Evolutionary conservation across 2,888 invertebrate genomes (phyloP).

Genomic region (Tipula lateralis): DNA sequence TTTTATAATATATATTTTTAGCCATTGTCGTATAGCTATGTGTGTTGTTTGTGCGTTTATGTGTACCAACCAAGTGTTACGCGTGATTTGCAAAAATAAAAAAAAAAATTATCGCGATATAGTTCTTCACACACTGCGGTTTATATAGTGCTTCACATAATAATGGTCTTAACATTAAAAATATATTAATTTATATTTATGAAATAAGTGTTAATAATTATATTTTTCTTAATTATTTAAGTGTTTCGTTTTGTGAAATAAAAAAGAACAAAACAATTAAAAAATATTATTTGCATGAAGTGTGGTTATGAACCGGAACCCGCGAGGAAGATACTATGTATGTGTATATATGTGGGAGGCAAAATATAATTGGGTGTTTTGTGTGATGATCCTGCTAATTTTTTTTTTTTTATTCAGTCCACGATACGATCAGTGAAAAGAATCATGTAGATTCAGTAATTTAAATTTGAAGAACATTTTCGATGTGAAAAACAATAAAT

Average conservation of each 20-base stretch:
- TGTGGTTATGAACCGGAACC: not conserved
- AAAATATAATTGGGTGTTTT: not conserved
- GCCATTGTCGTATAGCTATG: not conserved
- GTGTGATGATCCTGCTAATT: not conserved
- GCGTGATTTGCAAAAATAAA: not conserved
- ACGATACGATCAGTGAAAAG: not conserved
- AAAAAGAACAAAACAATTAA: not conserved
- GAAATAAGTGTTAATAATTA: not conserved
- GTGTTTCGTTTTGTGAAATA: not conserved
- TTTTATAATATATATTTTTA: not conserved
- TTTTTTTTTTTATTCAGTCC: no score
- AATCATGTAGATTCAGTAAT: not conserved
- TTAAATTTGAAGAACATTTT: not conserved
- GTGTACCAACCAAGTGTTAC: not conserved
- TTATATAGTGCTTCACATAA: not conserved
- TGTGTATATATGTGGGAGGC: not conserved
- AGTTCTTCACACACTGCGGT: not conserved
- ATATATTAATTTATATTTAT: not conserved
- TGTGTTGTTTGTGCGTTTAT: not conserved
- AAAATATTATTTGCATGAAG: not conserved
- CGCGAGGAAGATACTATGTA: not conserved
- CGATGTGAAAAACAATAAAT: not conserved
- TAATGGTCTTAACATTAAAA: not conserved
- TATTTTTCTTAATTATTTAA: not conserved
- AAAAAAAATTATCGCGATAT: not conserved